Evolutionary conservation across 1,140 invertebrate species (phyloP).

Genomic region (Bombus polaris): DNA sequence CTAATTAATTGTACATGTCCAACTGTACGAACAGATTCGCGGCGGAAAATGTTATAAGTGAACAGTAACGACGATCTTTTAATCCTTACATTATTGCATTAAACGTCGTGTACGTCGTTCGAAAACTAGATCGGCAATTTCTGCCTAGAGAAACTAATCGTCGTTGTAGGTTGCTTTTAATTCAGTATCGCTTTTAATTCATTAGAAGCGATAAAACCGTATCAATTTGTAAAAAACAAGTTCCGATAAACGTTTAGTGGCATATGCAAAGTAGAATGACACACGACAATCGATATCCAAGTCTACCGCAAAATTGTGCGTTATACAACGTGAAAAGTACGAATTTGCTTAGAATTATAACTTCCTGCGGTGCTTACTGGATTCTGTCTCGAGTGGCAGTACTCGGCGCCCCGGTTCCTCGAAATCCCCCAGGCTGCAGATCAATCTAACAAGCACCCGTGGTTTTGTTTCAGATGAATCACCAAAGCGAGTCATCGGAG

Average conservation of each 20-base stretch:
- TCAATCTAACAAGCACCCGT: slow-evolving; percentile 40
- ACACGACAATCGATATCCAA: not conserved
- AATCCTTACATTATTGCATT: not conserved
- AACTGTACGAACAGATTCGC: no score
- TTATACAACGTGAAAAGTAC: not conserved
- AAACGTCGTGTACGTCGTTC: no score
- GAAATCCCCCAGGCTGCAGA: slow-evolving; percentile 8
- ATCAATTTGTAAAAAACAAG: not conserved
- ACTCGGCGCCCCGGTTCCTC: not conserved
- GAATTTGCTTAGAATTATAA: not conserved
- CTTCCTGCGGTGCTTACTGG: not conserved
- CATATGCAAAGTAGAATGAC: not conserved
- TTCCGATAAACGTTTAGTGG: not conserved
- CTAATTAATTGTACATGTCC: not conserved
- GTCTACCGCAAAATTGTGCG: no score
- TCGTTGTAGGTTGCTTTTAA: not conserved
- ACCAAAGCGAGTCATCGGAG: slow-evolving; percentile 26
- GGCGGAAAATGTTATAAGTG: not conserved
- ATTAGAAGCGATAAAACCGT: not conserved
- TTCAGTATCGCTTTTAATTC: not conserved
- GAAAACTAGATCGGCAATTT: not conserved
- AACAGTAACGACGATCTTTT: not conserved
- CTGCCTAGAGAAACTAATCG: not conserved
- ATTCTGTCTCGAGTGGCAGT: not conserved
- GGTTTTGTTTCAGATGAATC: slow-evolving; percentile 59